A percentile compares a stretch with the other conserved stretches of the same genome.
These are phyloP conservation scores for Alligator mississippiensis DNA, from an alignment of 2,113 vertebrate species.

Conservation along the genomic window DNA sequence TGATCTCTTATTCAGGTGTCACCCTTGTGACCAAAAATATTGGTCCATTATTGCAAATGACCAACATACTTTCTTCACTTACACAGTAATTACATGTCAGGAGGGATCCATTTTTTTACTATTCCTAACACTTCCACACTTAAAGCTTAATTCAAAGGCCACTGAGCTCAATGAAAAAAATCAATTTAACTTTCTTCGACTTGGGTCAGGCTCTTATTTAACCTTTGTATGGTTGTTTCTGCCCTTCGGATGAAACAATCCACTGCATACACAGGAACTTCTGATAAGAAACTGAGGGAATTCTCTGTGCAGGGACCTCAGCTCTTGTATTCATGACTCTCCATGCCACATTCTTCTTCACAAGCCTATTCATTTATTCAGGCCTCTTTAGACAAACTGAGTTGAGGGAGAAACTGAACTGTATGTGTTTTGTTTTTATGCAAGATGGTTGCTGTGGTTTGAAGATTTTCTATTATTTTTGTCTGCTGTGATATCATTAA, in stretches of 20 bases:
- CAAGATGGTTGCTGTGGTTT: rapidly evolving
- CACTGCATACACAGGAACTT: neutral
- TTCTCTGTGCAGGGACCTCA: neutral
- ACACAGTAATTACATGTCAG: neutral
- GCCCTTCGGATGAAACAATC: neutral
- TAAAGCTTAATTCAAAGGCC: neutral
- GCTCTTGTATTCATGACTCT: neutral
- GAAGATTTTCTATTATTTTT: neutral
- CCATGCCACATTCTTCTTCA: neutral
- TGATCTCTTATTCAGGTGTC: neutral
- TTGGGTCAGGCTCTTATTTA: neutral
- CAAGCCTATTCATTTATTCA: neutral
- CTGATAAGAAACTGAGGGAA: neutral
- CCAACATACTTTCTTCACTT: constrained; percentile 42
- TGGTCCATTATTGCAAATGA: constrained; percentile 24
- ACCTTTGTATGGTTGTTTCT: constrained; percentile 31
- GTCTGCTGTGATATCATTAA: neutral
- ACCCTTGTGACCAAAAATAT: neutral
- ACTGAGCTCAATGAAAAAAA: neutral
- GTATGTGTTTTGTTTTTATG: neutral
- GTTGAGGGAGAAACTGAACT: neutral
- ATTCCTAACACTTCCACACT: neutral
- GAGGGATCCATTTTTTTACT: constrained; percentile 44
- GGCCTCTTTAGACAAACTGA: neutral
- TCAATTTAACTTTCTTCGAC: neutral